phyloP scores from a whole-genome alignment of 2,888 invertebrate genomes.

The Phalangium opilio region DNA sequence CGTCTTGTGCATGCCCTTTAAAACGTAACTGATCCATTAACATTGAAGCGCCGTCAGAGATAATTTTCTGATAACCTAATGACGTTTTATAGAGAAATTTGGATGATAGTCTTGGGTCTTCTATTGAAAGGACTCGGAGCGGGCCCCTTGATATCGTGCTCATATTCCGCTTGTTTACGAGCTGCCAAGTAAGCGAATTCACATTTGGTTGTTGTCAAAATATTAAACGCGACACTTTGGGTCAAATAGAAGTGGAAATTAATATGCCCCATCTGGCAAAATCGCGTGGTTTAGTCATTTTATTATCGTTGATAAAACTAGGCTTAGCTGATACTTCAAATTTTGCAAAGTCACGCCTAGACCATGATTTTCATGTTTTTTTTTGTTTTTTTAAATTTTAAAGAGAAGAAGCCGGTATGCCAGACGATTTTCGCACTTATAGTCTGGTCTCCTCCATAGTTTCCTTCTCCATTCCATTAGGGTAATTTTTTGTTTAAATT shows the following conservation, averaged over 20 bases:
- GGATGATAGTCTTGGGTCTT: constrained; percentile 10
- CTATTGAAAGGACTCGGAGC: constrained; percentile 17
- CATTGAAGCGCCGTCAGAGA: not conserved
- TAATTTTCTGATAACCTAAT: not conserved
- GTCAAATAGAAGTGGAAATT: no score
- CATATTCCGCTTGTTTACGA: constrained; percentile 15
- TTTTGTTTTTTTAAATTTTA: not conserved
- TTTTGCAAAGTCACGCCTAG: not conserved
- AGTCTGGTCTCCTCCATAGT: constrained; percentile 16
- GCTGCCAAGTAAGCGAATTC: constrained; percentile 11
- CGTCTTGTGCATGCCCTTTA: constrained; percentile 7
- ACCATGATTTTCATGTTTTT: not conserved
- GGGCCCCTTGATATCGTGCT: constrained; percentile 18
- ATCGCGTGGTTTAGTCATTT: no score
- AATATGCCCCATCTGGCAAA: no score
- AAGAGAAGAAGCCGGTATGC: constrained; percentile 8
- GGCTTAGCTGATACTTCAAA: not conserved
- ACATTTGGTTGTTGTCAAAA: not conserved
- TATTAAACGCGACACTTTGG: not conserved
- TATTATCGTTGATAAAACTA: no score
- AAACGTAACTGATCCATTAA: constrained; percentile 10
- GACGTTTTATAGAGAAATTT: constrained; percentile 10
- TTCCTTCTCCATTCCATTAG: constrained; percentile 17
- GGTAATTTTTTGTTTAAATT: constrained; percentile 8
- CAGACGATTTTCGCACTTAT: constrained; percentile 17